Evolutionary conservation across 2,888 invertebrate genomes (phyloP).

Genomic region (Andrena praecox): DNA sequence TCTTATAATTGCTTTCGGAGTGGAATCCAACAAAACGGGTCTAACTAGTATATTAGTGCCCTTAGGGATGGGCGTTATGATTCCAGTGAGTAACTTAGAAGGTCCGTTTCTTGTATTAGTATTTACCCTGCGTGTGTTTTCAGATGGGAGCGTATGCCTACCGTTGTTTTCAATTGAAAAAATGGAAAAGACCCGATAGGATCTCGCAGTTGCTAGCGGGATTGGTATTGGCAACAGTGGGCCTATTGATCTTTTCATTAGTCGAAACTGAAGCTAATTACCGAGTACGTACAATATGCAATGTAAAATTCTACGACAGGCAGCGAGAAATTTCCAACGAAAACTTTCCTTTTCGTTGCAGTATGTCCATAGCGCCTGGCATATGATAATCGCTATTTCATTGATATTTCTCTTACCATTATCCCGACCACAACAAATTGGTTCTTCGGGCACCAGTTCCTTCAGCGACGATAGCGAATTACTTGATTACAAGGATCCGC

Average conservation of each 20-base stretch:
- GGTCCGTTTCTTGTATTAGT: not conserved
- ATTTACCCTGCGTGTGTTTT: conserved; percentile 32
- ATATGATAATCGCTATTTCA: conserved; percentile 87
- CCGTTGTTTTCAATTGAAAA: conserved; percentile 73
- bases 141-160: conserved; percentile 75
- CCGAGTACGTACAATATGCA: conserved; percentile 75
- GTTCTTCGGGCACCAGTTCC: conserved; percentile 58
- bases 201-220: conserved; percentile 84
- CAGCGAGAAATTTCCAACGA: not conserved
- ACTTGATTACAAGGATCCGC: conserved; percentile 72
- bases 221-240: conserved; percentile 85
- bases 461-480: conserved; percentile 71
- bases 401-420: conserved; percentile 87
- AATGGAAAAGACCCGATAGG: conserved; percentile 72
- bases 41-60: conserved; percentile 86
- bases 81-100: conserved; percentile 75
- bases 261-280: conserved; percentile 88
- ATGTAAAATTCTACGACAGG: not conserved
- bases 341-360: conserved; percentile 74
- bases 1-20: conserved; percentile 86
- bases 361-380: conserved; percentile 88
- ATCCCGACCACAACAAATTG: conserved; percentile 57
- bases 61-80: conserved; percentile 80
- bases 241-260: conserved; percentile 86
- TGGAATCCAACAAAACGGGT: conserved; percentile 86